Evolutionary conservation across 2,888 invertebrate genomes (phyloP).

Genomic region (Epirrita christyi): DNA sequence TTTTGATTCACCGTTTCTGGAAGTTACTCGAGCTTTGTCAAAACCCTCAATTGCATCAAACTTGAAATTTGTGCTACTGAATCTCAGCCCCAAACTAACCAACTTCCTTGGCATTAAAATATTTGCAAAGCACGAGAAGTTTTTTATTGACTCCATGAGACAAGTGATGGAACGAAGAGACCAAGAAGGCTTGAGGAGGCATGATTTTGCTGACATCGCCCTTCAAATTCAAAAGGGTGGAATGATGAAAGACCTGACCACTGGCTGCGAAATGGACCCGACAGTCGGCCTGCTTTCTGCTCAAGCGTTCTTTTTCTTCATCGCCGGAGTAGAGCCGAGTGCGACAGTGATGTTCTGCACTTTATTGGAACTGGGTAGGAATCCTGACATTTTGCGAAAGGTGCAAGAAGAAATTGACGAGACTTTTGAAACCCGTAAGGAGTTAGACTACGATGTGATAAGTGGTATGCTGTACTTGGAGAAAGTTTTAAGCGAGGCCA

Average conservation of each 20-base stretch:
- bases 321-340: slow-evolving; percentile 55
- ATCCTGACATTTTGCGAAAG: slow-evolving; percentile 46
- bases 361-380: slow-evolving; percentile 45
- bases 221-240: slow-evolving; percentile 56
- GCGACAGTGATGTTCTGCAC: slow-evolving; percentile 46
- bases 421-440: slow-evolving; percentile 36
- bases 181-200: no score
- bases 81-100: slow-evolving; percentile 35
- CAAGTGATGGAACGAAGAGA: slow-evolving; percentile 43
- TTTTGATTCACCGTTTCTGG: slow-evolving; percentile 41
- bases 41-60: slow-evolving; percentile 24
- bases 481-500: slow-evolving; percentile 37
- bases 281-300: slow-evolving; percentile 47
- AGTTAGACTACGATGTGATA: slow-evolving; percentile 44
- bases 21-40: no score
- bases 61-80: slow-evolving; percentile 41
- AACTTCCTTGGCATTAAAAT: slow-evolving; percentile 47
- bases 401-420: slow-evolving; percentile 41
- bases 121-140: slow-evolving; percentile 54
- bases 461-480: slow-evolving; percentile 48
- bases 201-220: slow-evolving; percentile 64
- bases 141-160: slow-evolving; percentile 59
- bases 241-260: slow-evolving; percentile 47
- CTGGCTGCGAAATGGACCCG: slow-evolving; percentile 55
- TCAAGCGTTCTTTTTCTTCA: slow-evolving; percentile 49